Evolutionary conservation across 2,113 vertebrate species (phyloP), one percentile per base, ranked within the genome.

Genomic region (Symphodus melops): DNA sequence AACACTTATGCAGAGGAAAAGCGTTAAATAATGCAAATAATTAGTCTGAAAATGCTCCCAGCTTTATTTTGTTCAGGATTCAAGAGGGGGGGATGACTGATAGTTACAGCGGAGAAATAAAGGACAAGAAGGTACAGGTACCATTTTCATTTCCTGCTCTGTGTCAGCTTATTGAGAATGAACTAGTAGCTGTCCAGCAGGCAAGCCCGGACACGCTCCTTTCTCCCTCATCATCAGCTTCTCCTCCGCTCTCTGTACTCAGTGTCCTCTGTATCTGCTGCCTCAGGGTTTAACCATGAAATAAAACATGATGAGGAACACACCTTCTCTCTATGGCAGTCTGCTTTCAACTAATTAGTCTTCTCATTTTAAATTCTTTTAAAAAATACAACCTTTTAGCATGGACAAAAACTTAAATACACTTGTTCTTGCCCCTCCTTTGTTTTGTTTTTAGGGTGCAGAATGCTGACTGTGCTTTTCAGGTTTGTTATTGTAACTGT

Each of bases 1-100:
- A 3, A 20, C 4, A 11, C 46, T 6, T 6, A 52, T 1, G 19
- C 51, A 44, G 25, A 72, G 53, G 48, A 49, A 48, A 48, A 44
- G 42, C 17, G 6, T 21, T 16, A 64, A 60, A 84, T 67, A 57
- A 25, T 57, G 17, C 19, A 49, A 44, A 44, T 44, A 16, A 14
- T 48, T 19, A 49, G 82, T 88, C 37, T 77, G 19, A 87, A 87
- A 89, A 85, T 88, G 81, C 23, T 79, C 81, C 72, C 57, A 46
- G 33, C 36, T 9, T 41, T 33, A 10, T 44, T 42, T 56, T 51
- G 20, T 63, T 58, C 51, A 52, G 57, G 23, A 56, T 37, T 51
- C 9, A 19, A 55, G 39, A 77, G 55, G 3, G 21, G 66, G 16
- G 49, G 67, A 16, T 28, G 23, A 44, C 41, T 78, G 17, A 46